A percentile compares a stretch with the other conserved stretches of the same genome.
Conservation (phyloP, 2,888 invertebrate species). For the Gasteruption jaculator region DNA sequence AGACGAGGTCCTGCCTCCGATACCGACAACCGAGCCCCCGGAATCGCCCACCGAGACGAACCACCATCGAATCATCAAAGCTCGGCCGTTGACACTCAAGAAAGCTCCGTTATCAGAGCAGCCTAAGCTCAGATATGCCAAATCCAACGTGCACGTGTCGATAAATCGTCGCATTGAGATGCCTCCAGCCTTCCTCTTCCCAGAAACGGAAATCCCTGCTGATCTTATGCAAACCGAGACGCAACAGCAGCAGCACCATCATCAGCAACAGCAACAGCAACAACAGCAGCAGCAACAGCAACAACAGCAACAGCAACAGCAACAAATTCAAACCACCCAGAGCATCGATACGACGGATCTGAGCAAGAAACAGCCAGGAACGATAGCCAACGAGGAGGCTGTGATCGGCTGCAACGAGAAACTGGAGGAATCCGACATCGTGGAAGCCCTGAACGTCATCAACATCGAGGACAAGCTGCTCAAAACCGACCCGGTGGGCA, state of each 20-base stretch:
- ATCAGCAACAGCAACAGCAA: conserved; percentile 29
- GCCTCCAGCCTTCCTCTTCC: conserved; percentile 78
- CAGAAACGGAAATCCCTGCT: conserved; percentile 66
- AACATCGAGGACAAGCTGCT: conserved; percentile 45
- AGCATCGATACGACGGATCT: conserved; percentile 35
- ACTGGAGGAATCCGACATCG: conserved; percentile 45
- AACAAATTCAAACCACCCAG: conserved; percentile 26
- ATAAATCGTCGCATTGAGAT: conserved; percentile 75
- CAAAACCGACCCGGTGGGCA: conserved; percentile 30
- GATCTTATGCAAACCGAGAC: conserved; percentile 54
- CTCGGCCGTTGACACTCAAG: conserved; percentile 77
- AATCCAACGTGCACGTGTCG: conserved; percentile 63
- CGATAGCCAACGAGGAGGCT: conserved; percentile 23
- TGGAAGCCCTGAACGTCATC: conserved; percentile 48
- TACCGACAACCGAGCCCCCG: conserved; percentile 47
- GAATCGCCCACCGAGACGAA: conserved; percentile 46
- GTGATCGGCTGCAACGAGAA: conserved; percentile 35
- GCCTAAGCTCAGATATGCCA: conserved; percentile 65
- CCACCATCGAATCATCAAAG: conserved; percentile 61
- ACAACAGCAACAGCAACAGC: conserved; percentile 28
- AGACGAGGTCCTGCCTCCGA: conserved; percentile 44
- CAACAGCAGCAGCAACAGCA: conserved; percentile 28
- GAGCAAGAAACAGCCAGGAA: conserved; percentile 25
- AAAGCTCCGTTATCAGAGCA: conserved; percentile 80
- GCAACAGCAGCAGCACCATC: conserved; percentile 40